Conservation (phyloP, 2,113 vertebrate species). For the Heterotilapia buettikoferi region DNA sequence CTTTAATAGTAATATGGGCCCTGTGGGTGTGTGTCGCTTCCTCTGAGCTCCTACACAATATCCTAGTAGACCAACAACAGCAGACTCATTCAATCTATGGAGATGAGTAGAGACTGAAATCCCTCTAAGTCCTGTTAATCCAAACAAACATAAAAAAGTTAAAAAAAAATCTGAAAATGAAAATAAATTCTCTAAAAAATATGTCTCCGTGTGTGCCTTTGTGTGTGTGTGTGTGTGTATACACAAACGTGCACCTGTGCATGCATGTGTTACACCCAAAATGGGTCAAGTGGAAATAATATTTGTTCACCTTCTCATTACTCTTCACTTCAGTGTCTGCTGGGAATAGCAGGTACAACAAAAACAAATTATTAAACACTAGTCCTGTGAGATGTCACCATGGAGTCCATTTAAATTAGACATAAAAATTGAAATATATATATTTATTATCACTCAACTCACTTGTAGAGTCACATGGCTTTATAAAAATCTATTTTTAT, state of each 20-base stretch:
- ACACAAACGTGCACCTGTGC: not conserved
- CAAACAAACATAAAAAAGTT: not conserved
- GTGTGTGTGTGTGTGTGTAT: not conserved
- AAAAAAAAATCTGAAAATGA: not conserved
- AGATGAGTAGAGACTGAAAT: conserved; percentile 10
- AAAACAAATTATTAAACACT: conserved; percentile 19
- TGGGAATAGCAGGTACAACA: conserved; percentile 12
- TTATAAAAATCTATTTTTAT: conserved; percentile 2
- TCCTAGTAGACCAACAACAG: conserved; percentile 5
- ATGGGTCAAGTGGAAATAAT: conserved; percentile 1
- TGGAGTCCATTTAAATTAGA: not conserved
- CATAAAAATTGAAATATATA: not conserved
- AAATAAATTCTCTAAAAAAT: not conserved
- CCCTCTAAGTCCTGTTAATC: conserved; percentile 12
- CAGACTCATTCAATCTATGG: not conserved
- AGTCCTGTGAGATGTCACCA: not conserved
- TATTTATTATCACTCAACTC: not conserved
- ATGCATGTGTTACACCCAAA: not conserved
- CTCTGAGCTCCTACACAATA: conserved; percentile 22
- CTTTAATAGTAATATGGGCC: conserved; percentile 46
- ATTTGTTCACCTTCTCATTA: conserved; percentile 11
- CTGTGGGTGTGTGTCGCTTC: conserved; percentile 13
- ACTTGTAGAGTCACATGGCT: not conserved
- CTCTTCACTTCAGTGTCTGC: not conserved
- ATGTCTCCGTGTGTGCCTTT: not conserved